Conservation (phyloP, 2,888 invertebrate species). For the Eupeodes latifasciatus region DNA sequence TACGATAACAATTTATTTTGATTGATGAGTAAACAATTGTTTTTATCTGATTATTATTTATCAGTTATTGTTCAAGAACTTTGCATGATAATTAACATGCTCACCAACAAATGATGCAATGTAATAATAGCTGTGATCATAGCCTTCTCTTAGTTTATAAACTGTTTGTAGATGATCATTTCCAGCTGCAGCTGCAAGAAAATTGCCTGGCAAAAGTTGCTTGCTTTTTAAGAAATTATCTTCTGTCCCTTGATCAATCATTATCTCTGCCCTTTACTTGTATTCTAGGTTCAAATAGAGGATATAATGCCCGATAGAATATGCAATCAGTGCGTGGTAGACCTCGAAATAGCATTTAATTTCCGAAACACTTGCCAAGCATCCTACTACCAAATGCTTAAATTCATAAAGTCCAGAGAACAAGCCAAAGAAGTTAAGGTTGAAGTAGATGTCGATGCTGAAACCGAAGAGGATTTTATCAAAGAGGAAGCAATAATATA, state of each 20-base stretch:
- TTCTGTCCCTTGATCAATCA: no score
- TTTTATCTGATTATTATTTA: slow-evolving; percentile 80
- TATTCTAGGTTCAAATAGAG: slow-evolving; percentile 75
- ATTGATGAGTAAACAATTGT: background rate
- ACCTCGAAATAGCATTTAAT: slow-evolving; percentile 78
- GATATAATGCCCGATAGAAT: slow-evolving; percentile 77
- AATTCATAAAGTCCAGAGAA: slow-evolving; percentile 18
- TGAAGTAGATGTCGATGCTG: background rate
- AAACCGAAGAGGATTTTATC: background rate
- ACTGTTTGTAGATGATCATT: no score
- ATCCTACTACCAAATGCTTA: slow-evolving; percentile 45
- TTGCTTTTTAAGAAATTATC: no score
- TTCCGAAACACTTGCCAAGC: slow-evolving; percentile 71
- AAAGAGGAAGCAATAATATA: background rate
- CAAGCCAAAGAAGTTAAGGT: background rate
- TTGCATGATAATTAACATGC: slow-evolving; percentile 96
- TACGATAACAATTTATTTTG: background rate
- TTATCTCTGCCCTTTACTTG: no score
- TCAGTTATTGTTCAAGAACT: slow-evolving; percentile 85
- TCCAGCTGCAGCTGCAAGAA: no score
- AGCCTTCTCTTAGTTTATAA: no score
- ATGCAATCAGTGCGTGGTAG: slow-evolving; percentile 78
- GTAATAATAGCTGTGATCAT: no score
- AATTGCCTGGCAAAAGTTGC: no score
- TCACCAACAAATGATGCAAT: no score